These are phyloP conservation scores for Melinaea marsaeus DNA, from an alignment of 2,888 invertebrate species.

Conservation along the genomic window DNA sequence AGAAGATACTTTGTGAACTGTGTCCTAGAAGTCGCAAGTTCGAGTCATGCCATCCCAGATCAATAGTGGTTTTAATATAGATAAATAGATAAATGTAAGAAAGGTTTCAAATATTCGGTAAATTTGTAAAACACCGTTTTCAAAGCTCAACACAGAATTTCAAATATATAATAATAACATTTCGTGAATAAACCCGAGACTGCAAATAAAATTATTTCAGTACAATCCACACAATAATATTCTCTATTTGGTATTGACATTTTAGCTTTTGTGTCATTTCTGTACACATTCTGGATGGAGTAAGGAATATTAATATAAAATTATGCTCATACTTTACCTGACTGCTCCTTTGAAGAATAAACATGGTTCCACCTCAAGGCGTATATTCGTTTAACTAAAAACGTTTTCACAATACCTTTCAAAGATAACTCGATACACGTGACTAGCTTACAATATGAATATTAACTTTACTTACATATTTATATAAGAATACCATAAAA, in stretches of 20 bases:
- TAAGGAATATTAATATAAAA: conserved; percentile 21
- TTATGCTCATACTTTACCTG: conserved; percentile 24
- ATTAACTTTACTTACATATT: neutral
- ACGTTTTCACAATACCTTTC: conserved; percentile 16
- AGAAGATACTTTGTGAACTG: no score
- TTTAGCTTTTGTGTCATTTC: conserved; percentile 13
- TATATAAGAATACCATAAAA: no score
- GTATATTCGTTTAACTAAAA: conserved; percentile 20
- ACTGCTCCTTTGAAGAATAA: conserved; percentile 27
- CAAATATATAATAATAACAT: neutral
- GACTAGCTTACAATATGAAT: neutral
- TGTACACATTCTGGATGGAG: conserved; percentile 16
- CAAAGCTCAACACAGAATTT: no score
- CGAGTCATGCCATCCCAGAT: no score
- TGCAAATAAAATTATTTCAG: conserved; percentile 1
- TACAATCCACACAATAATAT: neutral
- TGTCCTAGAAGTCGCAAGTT: no score
- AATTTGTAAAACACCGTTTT: no score
- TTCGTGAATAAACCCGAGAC: neutral
- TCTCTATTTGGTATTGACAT: neutral
- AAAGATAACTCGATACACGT: conserved; percentile 13
- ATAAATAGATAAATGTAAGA: no score
- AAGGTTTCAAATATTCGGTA: no score
- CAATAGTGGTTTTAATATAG: no score
- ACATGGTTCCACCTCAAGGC: conserved; percentile 16